Evolutionary conservation across 30 jellyfish, hydroid and myxozoan genomes (phyloP).

Genomic region (Cassiopea xamachana): DNA sequence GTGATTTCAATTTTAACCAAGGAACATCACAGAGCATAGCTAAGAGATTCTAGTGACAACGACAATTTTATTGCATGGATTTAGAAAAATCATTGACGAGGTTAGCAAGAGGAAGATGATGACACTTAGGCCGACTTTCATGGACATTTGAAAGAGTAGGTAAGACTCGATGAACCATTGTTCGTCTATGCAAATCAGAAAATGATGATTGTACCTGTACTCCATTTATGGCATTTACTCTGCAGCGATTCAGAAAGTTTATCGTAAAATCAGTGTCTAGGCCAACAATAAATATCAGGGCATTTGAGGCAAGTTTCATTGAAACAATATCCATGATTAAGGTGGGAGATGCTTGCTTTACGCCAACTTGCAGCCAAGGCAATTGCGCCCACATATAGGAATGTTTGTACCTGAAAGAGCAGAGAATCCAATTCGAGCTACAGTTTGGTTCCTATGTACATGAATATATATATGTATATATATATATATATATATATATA

Average conservation of each 20-base stretch:
- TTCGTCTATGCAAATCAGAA: background rate
- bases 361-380: slow-evolving; percentile 99
- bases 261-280: slow-evolving; percentile 83
- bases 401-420: slow-evolving; percentile 81
- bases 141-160: background rate
- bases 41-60: no score
- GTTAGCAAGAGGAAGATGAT: no score
- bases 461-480: no score
- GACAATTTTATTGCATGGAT: no score
- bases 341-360: slow-evolving; percentile 86
- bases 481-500: no score
- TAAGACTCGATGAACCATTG: background rate
- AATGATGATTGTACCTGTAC: slow-evolving; percentile 71
- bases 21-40: no score
- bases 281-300: slow-evolving; percentile 84
- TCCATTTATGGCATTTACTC: slow-evolving; percentile 96
- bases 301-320: slow-evolving; percentile 96
- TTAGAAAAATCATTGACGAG: no score
- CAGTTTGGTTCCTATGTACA: no score
- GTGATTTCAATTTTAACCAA: no score
- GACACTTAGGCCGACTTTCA: no score
- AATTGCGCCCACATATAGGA: slow-evolving; percentile 99
- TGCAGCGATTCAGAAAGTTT: slow-evolving; percentile 95
- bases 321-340: slow-evolving; percentile 96
- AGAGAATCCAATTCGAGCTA: background rate